These are phyloP conservation scores for Nestor notabilis DNA, from an alignment of 2,113 vertebrate species.

Conservation along the genomic window DNA sequence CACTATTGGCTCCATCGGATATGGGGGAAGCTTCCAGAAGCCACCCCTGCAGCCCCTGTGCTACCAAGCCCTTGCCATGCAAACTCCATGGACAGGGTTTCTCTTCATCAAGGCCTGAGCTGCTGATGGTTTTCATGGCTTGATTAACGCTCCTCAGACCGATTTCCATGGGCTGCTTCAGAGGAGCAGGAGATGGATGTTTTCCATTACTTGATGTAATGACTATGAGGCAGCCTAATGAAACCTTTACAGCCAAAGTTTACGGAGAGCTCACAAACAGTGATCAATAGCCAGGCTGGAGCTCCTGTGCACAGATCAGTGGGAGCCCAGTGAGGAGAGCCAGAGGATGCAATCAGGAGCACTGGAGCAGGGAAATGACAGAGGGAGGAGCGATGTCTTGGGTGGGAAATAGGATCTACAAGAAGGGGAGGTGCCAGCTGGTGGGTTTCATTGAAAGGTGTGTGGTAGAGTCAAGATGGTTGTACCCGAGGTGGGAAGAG, in stretches of 20 bases:
- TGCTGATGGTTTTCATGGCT: conserved; percentile 65
- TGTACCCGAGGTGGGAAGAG: not conserved
- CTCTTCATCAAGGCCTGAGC: conserved; percentile 37
- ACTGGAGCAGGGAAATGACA: not conserved
- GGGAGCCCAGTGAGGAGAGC: not conserved
- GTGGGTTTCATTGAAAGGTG: not conserved
- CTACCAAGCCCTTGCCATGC: not conserved
- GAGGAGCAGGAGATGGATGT: conserved; percentile 62
- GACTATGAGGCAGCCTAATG: conserved; percentile 62
- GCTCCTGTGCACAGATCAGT: not conserved
- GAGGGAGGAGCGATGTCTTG: not conserved
- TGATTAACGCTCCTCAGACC: conserved; percentile 37
- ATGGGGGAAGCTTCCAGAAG: not conserved
- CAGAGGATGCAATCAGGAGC: not conserved
- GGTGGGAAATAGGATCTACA: not conserved
- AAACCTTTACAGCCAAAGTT: conserved; percentile 65
- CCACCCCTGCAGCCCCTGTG: not conserved
- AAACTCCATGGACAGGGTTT: not conserved
- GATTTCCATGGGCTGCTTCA: conserved; percentile 5
- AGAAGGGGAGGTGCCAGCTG: not conserved
- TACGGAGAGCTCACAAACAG: conserved; percentile 40
- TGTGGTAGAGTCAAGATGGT: not conserved
- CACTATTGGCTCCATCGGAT: not conserved
- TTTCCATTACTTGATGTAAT: conserved; percentile 70
- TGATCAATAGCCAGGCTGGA: conserved; percentile 42